Percentiles rank a stretch among this genome's conserved stretches.
Conservation (phyloP, 2,888 invertebrate species). For the Iselma pallidipennis region DNA sequence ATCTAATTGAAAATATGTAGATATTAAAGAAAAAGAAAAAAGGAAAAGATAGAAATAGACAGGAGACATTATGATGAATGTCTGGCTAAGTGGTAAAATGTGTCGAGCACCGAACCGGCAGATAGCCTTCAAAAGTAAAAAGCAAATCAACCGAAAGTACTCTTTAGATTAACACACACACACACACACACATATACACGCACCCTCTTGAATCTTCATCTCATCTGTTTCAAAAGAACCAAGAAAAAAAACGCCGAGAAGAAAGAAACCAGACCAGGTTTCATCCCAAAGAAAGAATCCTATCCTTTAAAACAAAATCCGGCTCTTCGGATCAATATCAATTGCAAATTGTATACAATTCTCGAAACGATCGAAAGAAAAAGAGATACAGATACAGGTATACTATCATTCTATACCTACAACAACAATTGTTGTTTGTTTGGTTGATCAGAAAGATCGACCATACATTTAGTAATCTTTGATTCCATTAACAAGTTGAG, state of each 20-base stretch:
- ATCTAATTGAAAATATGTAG: no score
- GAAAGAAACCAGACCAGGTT: neutral
- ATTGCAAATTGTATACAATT: no score
- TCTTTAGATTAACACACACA: conserved; percentile 30
- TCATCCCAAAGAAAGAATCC: neutral
- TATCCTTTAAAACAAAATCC: no score
- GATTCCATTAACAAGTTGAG: conserved; percentile 23
- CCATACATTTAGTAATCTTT: neutral
- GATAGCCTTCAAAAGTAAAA: conserved; percentile 36
- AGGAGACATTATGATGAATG: conserved; percentile 34
- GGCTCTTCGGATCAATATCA: no score
- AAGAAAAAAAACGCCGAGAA: neutral
- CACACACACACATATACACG: neutral
- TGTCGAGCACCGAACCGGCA: conserved; percentile 40
- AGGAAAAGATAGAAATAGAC: neutral
- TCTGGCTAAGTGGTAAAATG: conserved; percentile 42
- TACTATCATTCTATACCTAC: no score
- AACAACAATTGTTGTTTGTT: no score
- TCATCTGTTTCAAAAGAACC: neutral
- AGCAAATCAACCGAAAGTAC: conserved; percentile 37
- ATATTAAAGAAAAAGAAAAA: neutral
- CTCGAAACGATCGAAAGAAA: no score
- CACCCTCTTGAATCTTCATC: conserved; percentile 8
- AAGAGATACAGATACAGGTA: no score
- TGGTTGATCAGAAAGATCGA: no score